Evolutionary conservation across 2,888 invertebrate species (phyloP), one percentile per base, ranked within the genome.

Genomic region (Beris chalybata): DNA sequence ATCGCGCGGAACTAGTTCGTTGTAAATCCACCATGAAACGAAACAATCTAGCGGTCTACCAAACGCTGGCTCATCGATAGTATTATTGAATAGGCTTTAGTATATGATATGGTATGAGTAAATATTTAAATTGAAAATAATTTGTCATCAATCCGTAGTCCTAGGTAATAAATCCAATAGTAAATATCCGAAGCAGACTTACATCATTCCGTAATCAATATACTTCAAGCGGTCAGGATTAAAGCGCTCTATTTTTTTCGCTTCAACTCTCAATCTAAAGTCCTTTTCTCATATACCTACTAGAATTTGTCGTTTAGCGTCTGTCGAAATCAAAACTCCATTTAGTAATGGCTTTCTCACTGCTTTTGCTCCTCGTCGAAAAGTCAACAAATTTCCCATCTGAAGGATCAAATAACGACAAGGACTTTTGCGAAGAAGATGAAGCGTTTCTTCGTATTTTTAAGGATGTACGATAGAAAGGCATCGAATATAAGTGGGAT

Each of bases 321-420:
- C 61, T 61, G 61, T 50, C 50, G 61, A 61, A 61, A 61, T 61
- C 61, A 61, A 61, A 61, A 61, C 61, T 61, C 61, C 61, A 61
- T 61, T 61, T 61, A 50, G 61, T 61, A 61, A 61, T 61, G 38
- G 61, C 61, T 50, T 61, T 52, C 43, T 50, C 30, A 61, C 50
- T 50, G 50, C 61, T 61, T 32, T 61, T 50, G 43, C 50, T 52
- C 29, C 43, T 61, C 61, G 52, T 50, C 30, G 61, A 61, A 61
- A 61, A 52, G 61, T 61, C 61, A 61, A 61, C 61, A 61, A 61
- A 61, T 50, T 61, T 43, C 52, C 38, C 52, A 43, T 52, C 61
- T 50, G 38, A 61, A 52, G 61, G 61, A 61, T 61, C 61, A 61
- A 61, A 61, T 61, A 61, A 52, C 61, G 50, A 50, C 38, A 52